phyloP scores from a whole-genome alignment of 2,888 invertebrate genomes.

The Iselma pallidipennis region DNA sequence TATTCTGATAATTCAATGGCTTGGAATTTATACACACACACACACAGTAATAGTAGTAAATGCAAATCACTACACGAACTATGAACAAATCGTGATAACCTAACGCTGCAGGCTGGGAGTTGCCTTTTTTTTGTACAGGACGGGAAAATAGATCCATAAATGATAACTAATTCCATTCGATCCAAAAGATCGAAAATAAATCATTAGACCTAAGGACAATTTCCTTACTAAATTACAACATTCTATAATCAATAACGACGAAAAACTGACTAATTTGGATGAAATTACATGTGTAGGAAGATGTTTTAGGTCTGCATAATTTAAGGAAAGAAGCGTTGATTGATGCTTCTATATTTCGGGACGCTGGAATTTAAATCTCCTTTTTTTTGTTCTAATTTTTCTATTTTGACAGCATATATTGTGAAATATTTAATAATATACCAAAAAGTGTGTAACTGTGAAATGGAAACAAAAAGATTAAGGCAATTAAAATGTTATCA shows the following conservation, averaged over 20 bases:
- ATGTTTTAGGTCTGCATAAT: too few species aligned
- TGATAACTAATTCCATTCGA: too few species aligned
- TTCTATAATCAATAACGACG: too few species aligned
- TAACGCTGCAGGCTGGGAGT: constrained; percentile 35
- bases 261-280: too few species aligned
- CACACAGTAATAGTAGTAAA: constrained; percentile 43
- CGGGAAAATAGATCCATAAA: not conserved
- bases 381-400: not conserved
- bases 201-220: too few species aligned
- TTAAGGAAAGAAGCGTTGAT: too few species aligned
- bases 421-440: constrained; percentile 7
- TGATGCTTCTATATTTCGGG: not conserved
- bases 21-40: constrained; percentile 42
- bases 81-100: constrained; percentile 44
- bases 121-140: too few species aligned
- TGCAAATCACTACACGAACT: constrained; percentile 47
- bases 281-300: too few species aligned
- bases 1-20: constrained; percentile 47
- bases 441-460: constrained; percentile 4
- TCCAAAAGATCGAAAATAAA: too few species aligned
- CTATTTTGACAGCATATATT: not conserved
- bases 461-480: constrained; percentile 6
- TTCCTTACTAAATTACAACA: too few species aligned
- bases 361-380: not conserved
- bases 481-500: constrained; percentile 16